Percentiles rank a stretch among this genome's conserved stretches.
phyloP scores from a whole-genome alignment of 1,140 invertebrate species.

The Lordiphosa stackelbergi region DNA sequence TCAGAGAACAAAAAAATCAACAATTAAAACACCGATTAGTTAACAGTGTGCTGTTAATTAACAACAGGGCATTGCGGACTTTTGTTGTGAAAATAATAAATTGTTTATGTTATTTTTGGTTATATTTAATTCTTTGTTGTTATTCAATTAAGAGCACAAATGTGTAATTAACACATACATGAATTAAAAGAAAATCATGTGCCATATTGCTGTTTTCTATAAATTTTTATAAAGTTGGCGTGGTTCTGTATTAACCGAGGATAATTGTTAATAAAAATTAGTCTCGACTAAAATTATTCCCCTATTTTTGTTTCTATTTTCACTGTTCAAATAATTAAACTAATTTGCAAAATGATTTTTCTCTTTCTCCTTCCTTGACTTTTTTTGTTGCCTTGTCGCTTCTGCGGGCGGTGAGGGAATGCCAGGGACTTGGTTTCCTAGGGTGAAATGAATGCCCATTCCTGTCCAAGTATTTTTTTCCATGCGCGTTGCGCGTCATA shows the following conservation, averaged over 20 bases:
- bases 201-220: conserved; percentile 2
- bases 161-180: conserved; percentile 4
- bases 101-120: conserved; percentile 4
- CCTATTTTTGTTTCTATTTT: conserved; percentile 20
- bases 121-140: conserved; percentile 2
- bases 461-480: conserved; percentile 31
- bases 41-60: conserved; percentile 6
- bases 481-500: conserved; percentile 53
- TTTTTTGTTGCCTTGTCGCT: neutral
- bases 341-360: conserved; percentile 24
- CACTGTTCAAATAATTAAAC: conserved; percentile 23
- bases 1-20: neutral
- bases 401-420: neutral
- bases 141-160: conserved; percentile 12
- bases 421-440: conserved; percentile 1
- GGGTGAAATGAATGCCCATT: conserved; percentile 15
- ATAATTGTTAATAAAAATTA: conserved; percentile 15
- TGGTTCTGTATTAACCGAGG: neutral
- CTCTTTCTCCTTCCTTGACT: neutral
- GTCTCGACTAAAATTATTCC: neutral
- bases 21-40: neutral
- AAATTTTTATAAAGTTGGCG: conserved; percentile 26
- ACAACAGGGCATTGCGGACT: too few species aligned
- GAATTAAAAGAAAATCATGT: neutral
- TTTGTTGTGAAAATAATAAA: too few species aligned